Conservation (phyloP, 2,888 invertebrate genomes). For the Megalurothrips usitatus region DNA sequence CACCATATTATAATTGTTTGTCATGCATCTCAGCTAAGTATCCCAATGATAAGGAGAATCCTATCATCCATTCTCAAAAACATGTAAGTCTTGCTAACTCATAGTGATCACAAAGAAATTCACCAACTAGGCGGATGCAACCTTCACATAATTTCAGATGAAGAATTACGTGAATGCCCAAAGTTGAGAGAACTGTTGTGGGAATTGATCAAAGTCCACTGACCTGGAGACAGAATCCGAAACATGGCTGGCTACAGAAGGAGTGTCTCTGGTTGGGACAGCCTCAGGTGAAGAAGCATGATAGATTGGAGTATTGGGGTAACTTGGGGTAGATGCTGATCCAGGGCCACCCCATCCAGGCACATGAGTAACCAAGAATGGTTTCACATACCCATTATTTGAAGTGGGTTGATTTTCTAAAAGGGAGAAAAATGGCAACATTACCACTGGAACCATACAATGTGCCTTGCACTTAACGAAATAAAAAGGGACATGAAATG, state of each 20-base stretch:
- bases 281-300: conserved; percentile 71
- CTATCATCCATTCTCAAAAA: neutral
- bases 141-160: neutral
- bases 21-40: neutral
- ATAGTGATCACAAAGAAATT: neutral
- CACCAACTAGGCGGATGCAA: neutral
- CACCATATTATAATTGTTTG: neutral
- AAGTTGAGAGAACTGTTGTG: conserved; percentile 7
- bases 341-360: conserved; percentile 59
- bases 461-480: neutral
- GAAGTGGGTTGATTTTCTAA: conserved; percentile 51
- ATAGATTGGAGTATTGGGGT: conserved; percentile 59
- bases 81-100: neutral
- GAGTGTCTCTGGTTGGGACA: conserved; percentile 60
- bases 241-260: conserved; percentile 61
- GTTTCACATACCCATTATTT: conserved; percentile 81
- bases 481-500: neutral
- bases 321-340: conserved; percentile 49
- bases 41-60: neutral
- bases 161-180: neutral
- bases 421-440: conserved; percentile 30
- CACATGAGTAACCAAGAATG: conserved; percentile 75
- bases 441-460: neutral
- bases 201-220: conserved; percentile 26
- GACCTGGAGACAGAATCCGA: conserved; percentile 41